Conservation (phyloP, 1,140 invertebrate genomes). For the Drosophila mauritiana region DNA sequence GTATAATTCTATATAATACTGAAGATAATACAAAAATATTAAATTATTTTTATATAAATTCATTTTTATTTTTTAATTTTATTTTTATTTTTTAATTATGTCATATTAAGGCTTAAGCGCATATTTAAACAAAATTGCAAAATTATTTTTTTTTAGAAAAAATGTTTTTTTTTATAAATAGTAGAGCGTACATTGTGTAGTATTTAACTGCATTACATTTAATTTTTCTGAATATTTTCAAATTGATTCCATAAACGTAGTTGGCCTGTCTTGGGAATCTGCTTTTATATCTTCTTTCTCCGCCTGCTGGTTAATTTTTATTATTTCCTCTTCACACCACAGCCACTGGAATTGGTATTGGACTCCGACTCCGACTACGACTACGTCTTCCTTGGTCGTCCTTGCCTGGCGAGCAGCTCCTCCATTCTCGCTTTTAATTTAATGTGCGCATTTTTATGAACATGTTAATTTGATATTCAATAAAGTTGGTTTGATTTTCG, state of each 20-base stretch:
- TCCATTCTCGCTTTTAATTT: conserved; percentile 67
- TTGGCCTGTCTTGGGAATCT: background rate
- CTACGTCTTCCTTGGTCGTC: background rate
- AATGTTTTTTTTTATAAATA: background rate
- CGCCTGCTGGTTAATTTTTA: conserved; percentile 74
- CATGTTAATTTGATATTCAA: conserved; percentile 84
- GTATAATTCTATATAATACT: background rate
- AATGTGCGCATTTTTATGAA: conserved; percentile 83
- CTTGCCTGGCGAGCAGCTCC: conserved; percentile 10
- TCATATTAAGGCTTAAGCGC: background rate
- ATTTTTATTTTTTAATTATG: too few relatives aligned
- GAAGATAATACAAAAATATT: background rate
- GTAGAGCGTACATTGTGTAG: background rate
- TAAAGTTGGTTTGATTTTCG: conserved; percentile 84
- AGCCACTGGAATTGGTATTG: conserved; percentile 60
- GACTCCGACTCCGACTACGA: conserved; percentile 3
- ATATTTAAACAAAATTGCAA: background rate
- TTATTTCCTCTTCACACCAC: conserved; percentile 66
- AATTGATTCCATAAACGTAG: conserved; percentile 49
- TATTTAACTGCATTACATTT: background rate
- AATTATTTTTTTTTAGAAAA: background rate
- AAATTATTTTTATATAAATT: too few relatives aligned
- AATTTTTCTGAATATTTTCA: background rate
- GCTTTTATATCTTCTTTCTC: conserved; percentile 21
- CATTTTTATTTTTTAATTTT: too few relatives aligned